Percentiles rank a stretch among this genome's conserved stretches.
These are phyloP conservation scores for Brachyhypopomus gauderio DNA, from an alignment of 2,113 vertebrate genomes.

Conservation along the genomic window DNA sequence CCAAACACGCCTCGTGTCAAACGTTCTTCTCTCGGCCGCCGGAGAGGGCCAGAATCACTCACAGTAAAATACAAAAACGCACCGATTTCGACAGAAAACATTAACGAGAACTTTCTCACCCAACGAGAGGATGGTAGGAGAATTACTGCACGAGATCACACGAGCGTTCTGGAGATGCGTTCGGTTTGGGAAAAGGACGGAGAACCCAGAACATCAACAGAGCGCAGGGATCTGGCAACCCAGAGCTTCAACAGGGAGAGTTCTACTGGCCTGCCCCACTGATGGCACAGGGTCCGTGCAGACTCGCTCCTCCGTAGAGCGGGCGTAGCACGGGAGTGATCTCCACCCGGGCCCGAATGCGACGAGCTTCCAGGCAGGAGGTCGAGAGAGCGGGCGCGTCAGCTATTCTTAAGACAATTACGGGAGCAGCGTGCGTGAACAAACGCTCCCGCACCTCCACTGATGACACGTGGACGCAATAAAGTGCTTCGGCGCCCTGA, in stretches of 20 bases:
- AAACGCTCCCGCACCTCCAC: constrained; percentile 13
- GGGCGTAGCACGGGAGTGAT: neutral
- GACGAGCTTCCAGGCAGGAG: neutral
- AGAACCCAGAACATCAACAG: too few species aligned
- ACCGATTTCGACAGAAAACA: neutral
- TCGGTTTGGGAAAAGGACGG: too few species aligned
- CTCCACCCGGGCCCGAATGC: neutral
- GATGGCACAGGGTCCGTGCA: too few species aligned
- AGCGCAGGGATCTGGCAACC: neutral
- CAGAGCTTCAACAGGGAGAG: neutral
- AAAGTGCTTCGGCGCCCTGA: constrained; percentile 24
- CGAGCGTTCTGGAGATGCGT: too few species aligned
- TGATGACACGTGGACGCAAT: constrained; percentile 37
- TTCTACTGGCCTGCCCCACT: neutral
- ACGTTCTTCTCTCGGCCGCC: neutral
- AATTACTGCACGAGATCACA: neutral
- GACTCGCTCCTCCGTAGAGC: neutral
- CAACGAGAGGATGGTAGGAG: neutral
- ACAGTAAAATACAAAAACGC: neutral
- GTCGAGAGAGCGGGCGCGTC: constrained; percentile 8
- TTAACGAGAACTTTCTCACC: too few species aligned
- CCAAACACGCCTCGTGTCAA: neutral
- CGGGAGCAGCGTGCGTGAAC: constrained; percentile 8
- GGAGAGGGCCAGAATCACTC: neutral
- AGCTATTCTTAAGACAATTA: constrained; percentile 26